Evolutionary conservation across 2,888 invertebrate genomes (phyloP), one percentile per base, ranked within the genome.

Genomic region (Ecdyonurus torrentis): DNA sequence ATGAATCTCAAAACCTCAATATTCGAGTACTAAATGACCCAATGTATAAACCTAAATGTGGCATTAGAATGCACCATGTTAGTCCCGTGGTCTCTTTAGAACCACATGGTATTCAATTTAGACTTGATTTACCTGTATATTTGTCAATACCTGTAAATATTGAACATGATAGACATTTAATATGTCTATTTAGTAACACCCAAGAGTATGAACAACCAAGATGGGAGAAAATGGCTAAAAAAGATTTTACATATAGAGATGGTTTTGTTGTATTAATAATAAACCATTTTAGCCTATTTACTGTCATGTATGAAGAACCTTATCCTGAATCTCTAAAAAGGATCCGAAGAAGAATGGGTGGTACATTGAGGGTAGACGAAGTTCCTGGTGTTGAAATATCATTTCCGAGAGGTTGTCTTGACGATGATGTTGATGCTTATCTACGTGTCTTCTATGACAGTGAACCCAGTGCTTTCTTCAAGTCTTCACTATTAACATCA

Each of bases 91-190:
- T 71, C 3, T 68, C 69, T 1, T 62, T 71, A 18, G 67, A 68
- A 58, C 71, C 71, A 2, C 68, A 69, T 60, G 71, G 70, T n/a
- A 65, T 69, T 3, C 59, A 67, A 61, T 71, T 71, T 64, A 66
- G 64, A 58, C 62, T 62, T 10, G 59, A 66, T 1, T 67, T 66
- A 23, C 71, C 70, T 1, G 70, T 69, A 7, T 52, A 67, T 5
- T 64, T 70, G 1, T 61, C 67, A 23, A 65, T 71, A 52, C 69
- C 70, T n/a, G 37, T 71, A 2, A 62, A 63, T 18, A 59, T 66
- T 10, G 66, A 67, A 22, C 62, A 62, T 37, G 64, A 66, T 24
- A 66, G 66, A 7, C 65, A 67, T 61, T 63, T 70, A 7, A 65
- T 68, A 15, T 70, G 69, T 60, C 63, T 71, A 3, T 69, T 65